These are phyloP conservation scores for Metaphire vulgaris DNA, from an alignment of 1,140 invertebrate species.

Conservation along the genomic window DNA sequence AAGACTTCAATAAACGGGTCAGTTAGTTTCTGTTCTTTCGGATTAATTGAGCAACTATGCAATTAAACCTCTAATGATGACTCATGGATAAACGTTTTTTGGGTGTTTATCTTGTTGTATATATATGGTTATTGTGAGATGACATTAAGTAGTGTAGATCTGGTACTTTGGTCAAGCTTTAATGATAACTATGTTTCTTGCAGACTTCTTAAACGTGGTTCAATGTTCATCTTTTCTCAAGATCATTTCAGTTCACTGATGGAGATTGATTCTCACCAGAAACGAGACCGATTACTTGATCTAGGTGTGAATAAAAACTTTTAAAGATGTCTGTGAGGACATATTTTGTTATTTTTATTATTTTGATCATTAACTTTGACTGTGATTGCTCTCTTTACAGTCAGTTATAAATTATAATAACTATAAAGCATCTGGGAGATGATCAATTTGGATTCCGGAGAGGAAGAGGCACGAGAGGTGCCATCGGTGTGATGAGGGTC, in stretches of 20 bases:
- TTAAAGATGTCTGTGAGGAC: too few species aligned
- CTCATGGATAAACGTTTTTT: constrained; percentile 8
- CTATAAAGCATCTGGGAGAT: not conserved
- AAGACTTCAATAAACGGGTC: constrained; percentile 78
- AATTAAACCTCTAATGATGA: not conserved
- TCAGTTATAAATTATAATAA: not conserved
- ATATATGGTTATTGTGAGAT: not conserved
- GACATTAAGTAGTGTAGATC: not conserved
- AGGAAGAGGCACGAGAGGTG: too few species aligned
- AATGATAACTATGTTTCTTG: too few species aligned
- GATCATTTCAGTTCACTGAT: constrained; percentile 67
- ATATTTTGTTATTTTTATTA: not conserved
- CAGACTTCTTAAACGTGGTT: constrained; percentile 75
- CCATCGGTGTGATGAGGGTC: too few species aligned
- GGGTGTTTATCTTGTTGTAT: not conserved
- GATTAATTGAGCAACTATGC: too few species aligned
- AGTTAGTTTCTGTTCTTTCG: too few species aligned
- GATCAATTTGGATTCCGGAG: too few species aligned
- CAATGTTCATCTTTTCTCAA: constrained; percentile 84
- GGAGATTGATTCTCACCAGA: constrained; percentile 37
- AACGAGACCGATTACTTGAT: constrained; percentile 62
- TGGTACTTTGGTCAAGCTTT: not conserved
- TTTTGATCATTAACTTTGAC: constrained; percentile 10
- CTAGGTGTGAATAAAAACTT: constrained; percentile 61
- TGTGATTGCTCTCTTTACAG: not conserved